These are phyloP conservation scores for Notothenia coriiceps DNA, from an alignment of 2,113 vertebrate genomes.

Conservation along the genomic window DNA sequence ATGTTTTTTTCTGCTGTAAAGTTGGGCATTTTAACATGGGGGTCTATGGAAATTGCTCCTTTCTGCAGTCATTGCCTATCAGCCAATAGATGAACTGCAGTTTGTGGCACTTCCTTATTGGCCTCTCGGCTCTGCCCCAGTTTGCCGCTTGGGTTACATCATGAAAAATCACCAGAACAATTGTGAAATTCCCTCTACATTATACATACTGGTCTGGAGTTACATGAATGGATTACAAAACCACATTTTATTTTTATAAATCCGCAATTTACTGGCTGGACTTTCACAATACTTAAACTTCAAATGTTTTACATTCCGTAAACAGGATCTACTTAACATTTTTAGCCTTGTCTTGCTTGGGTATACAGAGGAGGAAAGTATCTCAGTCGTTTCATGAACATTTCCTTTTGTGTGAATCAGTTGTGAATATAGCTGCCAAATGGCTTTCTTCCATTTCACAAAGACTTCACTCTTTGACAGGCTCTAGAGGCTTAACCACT, in stretches of 20 bases:
- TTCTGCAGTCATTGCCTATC: too few species aligned
- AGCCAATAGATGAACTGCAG: too few species aligned
- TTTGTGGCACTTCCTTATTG: too few species aligned
- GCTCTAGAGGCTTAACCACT: conserved; percentile 12
- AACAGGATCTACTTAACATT: neutral
- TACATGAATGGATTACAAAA: neutral
- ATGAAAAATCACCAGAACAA: neutral
- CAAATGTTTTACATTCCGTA: neutral
- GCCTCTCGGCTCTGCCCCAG: too few species aligned
- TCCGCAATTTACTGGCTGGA: neutral
- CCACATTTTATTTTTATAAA: too few species aligned
- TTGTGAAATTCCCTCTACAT: neutral
- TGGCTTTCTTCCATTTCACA: conserved; percentile 19
- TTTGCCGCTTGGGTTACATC: neutral
- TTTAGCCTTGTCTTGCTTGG: neutral
- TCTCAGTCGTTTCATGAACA: neutral
- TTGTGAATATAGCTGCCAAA: conserved; percentile 25
- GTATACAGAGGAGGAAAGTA: conserved; percentile 7
- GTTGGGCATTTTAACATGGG: too few species aligned
- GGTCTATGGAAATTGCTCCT: too few species aligned
- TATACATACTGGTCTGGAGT: neutral
- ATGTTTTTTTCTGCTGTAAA: too few species aligned
- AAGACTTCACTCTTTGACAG: conserved; percentile 4
- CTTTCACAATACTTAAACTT: neutral
- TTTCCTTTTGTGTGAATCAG: conserved; percentile 4